Evolutionary conservation across 2,888 invertebrate species (phyloP).

Genomic region (Eucera pruinosa): DNA sequence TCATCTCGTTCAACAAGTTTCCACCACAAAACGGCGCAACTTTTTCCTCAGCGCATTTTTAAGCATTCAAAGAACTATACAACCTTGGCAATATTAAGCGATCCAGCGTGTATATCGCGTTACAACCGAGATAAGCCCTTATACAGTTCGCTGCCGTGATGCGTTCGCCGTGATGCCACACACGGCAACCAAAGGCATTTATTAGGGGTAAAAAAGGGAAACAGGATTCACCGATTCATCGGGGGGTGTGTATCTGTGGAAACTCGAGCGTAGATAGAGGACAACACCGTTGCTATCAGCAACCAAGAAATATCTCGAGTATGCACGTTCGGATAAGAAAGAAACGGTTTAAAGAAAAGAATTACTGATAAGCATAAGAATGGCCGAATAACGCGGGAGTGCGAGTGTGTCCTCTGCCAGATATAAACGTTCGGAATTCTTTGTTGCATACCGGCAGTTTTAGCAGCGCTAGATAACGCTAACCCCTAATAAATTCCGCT

Average conservation of each 20-base stretch:
- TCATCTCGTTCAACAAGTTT: slow-evolving; percentile 12
- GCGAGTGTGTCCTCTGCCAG: neutral
- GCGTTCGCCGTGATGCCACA: slow-evolving; percentile 28
- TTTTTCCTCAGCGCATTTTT: neutral
- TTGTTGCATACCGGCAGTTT: slow-evolving; percentile 38
- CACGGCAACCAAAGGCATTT: slow-evolving; percentile 38
- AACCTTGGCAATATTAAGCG: slow-evolving; percentile 6
- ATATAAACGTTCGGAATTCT: slow-evolving; percentile 31
- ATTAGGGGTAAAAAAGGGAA: slow-evolving; percentile 44
- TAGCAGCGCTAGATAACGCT: slow-evolving; percentile 44
- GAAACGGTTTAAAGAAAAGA: slow-evolving; percentile 27
- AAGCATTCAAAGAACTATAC: slow-evolving; percentile 1
- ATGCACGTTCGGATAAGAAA: slow-evolving; percentile 24
- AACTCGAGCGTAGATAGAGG: slow-evolving; percentile 1
- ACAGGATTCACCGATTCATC: slow-evolving; percentile 27
- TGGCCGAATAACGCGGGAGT: slow-evolving; percentile 23
- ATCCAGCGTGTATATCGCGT: slow-evolving; percentile 39
- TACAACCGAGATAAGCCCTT: slow-evolving; percentile 56
- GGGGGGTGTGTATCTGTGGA: neutral
- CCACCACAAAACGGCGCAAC: neutral
- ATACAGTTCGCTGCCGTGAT: slow-evolving; percentile 30
- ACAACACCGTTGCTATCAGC: slow-evolving; percentile 31
- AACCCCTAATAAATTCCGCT: slow-evolving; percentile 33
- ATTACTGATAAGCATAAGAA: slow-evolving; percentile 55
- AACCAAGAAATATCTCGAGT: slow-evolving; percentile 23